Percentiles rank a stretch among this genome's conserved stretches.
phyloP scores from a whole-genome alignment of 2,888 invertebrate genomes.

The Cataglyphis cursor region DNA sequence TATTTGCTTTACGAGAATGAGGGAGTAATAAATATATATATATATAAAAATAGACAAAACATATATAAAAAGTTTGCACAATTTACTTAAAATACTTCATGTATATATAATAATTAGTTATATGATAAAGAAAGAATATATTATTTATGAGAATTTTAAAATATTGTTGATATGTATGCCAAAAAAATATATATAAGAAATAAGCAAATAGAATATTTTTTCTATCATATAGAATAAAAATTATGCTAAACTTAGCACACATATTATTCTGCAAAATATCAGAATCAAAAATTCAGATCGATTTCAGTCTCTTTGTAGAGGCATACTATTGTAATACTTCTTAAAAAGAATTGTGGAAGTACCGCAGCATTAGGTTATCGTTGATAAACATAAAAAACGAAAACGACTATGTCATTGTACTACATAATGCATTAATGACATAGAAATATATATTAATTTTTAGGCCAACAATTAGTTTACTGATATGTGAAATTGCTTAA shows the following conservation, averaged over 20 bases:
- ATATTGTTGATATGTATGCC: background rate
- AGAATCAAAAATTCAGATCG: slow-evolving; percentile 9
- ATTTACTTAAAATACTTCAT: background rate
- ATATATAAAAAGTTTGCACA: slow-evolving; percentile 15
- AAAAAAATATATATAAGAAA: background rate
- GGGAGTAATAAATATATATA: background rate
- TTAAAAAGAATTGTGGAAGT: slow-evolving; percentile 22
- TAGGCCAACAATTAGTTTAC: background rate
- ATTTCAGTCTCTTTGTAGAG: slow-evolving; percentile 27
- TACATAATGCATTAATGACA: background rate
- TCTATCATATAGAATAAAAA: slow-evolving; percentile 4
- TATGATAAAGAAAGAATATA: slow-evolving; percentile 6
- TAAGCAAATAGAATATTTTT: background rate
- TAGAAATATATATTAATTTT: slow-evolving; percentile 31
- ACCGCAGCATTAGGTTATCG: background rate
- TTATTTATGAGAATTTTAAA: background rate
- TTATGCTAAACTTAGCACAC: background rate
- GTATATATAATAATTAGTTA: background rate
- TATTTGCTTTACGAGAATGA: background rate
- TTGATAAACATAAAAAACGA: background rate
- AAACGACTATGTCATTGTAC: background rate
- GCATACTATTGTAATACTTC: background rate
- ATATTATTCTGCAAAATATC: background rate
- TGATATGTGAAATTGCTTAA: background rate
- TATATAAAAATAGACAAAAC: background rate